A percentile compares a stretch with the other conserved stretches of the same genome.
Evolutionary conservation across 2,888 invertebrate species (phyloP).

Genomic region (Lycophotia porphyrea): DNA sequence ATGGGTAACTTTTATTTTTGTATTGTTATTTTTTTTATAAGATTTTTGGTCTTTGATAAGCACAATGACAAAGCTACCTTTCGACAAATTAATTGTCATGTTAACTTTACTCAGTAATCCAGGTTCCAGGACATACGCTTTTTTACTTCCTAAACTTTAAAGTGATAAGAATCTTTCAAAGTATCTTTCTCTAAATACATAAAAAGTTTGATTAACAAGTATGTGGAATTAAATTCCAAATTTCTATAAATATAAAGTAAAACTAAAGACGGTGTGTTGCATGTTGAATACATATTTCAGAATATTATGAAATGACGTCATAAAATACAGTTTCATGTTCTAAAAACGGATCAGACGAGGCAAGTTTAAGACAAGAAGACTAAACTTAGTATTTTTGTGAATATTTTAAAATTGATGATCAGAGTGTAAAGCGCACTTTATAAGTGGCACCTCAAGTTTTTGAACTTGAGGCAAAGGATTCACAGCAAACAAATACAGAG

Average conservation of each 20-base stretch:
- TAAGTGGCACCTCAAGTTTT: background rate
- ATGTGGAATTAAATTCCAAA: too few species aligned
- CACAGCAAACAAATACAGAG: background rate
- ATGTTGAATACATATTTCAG: slow-evolving; percentile 7
- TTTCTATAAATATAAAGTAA: background rate
- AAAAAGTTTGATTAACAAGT: too few species aligned
- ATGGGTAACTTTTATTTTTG: background rate
- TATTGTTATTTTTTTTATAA: background rate
- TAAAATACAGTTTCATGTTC: slow-evolving; percentile 20
- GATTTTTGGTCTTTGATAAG: background rate
- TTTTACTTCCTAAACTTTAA: background rate
- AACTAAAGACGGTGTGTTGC: background rate
- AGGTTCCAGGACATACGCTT: background rate
- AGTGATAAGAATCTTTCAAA: background rate
- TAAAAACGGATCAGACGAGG: background rate
- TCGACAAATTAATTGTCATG: background rate
- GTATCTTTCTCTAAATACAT: background rate
- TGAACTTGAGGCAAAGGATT: background rate
- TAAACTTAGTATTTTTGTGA: background rate
- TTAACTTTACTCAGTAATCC: background rate
- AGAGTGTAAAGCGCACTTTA: background rate
- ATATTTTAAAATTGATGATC: background rate
- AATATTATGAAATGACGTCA: slow-evolving; percentile 9
- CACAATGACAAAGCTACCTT: background rate
- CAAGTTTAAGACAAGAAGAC: background rate